Conservation (phyloP, 2,113 vertebrate species). For the Cygnus buccinator region DNA sequence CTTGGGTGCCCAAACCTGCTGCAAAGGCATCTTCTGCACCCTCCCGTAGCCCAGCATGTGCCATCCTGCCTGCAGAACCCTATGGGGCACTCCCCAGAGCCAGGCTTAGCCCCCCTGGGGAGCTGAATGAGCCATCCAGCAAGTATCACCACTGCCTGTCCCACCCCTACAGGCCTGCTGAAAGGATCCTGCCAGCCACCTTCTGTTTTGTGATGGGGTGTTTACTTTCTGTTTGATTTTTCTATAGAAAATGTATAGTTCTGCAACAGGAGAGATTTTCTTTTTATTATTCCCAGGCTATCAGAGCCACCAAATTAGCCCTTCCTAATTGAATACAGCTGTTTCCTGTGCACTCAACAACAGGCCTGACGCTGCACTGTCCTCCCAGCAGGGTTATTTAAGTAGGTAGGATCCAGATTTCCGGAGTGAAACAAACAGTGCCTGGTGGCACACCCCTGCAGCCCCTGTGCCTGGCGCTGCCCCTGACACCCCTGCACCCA, state of each 20-base stretch:
- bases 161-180: not conserved
- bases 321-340: not conserved
- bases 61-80: not conserved
- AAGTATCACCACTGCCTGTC: rapidly evolving
- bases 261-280: not conserved
- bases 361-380: not conserved
- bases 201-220: not conserved
- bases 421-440: not conserved
- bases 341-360: not conserved
- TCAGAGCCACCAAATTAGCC: not conserved
- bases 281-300: not conserved
- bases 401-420: not conserved
- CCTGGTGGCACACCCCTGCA: not conserved
- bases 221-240: not conserved
- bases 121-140: not conserved
- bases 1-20: not conserved
- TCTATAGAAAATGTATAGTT: not conserved
- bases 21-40: not conserved
- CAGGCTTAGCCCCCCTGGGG: not conserved
- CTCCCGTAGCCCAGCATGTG: not conserved
- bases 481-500: not conserved
- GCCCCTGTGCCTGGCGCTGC: rapidly evolving
- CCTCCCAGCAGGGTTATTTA: not conserved
- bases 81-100: rapidly evolving
- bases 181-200: not conserved